These are phyloP conservation scores for Esox masquinongy DNA, from an alignment of 2,797 vertebrate genomes.

Conservation along the genomic window DNA sequence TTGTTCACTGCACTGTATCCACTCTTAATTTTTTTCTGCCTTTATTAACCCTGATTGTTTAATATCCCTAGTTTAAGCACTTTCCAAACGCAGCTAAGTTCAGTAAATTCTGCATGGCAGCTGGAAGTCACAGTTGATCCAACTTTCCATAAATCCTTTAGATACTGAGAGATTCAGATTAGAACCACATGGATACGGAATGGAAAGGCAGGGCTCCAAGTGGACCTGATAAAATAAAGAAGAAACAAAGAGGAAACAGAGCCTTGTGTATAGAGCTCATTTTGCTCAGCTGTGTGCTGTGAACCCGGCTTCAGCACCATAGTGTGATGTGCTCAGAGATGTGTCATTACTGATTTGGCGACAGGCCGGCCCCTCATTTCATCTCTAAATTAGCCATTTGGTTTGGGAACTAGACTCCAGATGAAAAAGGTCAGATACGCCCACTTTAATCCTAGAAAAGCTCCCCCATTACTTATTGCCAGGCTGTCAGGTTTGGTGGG, in stretches of 20 bases:
- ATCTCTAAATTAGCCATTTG: conserved; percentile 75
- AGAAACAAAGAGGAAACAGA: conserved; percentile 6
- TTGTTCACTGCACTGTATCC: conserved; percentile 1
- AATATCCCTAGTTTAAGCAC: conserved; percentile 60
- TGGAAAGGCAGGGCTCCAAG: conserved; percentile 27
- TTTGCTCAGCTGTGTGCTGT: neutral
- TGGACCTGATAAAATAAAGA: conserved; percentile 40
- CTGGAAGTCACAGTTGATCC: conserved; percentile 71
- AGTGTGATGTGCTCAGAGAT: conserved; percentile 3
- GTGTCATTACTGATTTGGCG: conserved; percentile 56
- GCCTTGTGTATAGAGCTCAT: neutral
- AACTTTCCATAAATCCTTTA: conserved; percentile 78
- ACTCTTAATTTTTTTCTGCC: neutral
- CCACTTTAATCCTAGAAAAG: conserved; percentile 73
- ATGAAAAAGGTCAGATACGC: conserved; percentile 76
- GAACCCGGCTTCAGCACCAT: neutral
- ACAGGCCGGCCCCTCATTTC: conserved; percentile 54
- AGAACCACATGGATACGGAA: conserved; percentile 74
- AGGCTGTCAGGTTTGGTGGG: conserved; percentile 68
- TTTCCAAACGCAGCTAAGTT: conserved; percentile 55
- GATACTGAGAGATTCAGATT: conserved; percentile 68
- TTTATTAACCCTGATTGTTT: conserved; percentile 41
- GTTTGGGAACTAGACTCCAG: conserved; percentile 64
- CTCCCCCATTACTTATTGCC: conserved; percentile 68
- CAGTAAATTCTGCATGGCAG: conserved; percentile 67